Evolutionary conservation across 2,113 vertebrate genomes (phyloP), one percentile per base, ranked within the genome.

Genomic region (Hucho hucho): DNA sequence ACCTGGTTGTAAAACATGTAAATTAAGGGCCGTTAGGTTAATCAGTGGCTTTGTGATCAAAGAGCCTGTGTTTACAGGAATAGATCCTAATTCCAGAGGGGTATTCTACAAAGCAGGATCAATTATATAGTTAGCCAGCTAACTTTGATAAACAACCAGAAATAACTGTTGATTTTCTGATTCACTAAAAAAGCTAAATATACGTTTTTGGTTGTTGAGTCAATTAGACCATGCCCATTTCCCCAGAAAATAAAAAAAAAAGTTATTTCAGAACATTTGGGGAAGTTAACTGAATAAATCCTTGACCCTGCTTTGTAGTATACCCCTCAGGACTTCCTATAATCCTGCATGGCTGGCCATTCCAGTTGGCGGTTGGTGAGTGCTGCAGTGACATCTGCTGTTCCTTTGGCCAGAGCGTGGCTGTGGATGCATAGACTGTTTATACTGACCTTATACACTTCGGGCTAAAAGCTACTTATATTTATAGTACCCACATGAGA

Each of bases 401-500:
- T 85, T 74, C 77, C 86, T 80, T 77, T 81, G 73, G 64, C 12
- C 53, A 61, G 74, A 28, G 18, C 58, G 49, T 58, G 25, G 65
- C 20, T 29, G 61, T 46, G 68, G 29, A 22, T 47, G 67, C 64
- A 76, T 64, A 73, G 25, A 29, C 14, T 37, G 73, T 73, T 76
- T 69, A 59, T 18, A 53, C 28, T 65, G 64, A 26, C 75, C 79
- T 70, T 68, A 79, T 80, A 87, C 85, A 79, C 37, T 63, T 56
- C 12, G 49, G 76, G 4, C 63, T 18, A 68, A 80, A 79, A 59
- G 77, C 74, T 78, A 79, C 85, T 82, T 82, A 78, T 37, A 68
- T n/a, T 75, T 79, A 83, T n/a, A 53, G 64, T 68, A 76, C 83
- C 72, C 82, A 82, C 80, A 76, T 56, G 79, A 77, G 78, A 70